Base-by-base conservation (phyloP, 2,797 vertebrate genomes). In the Nannoperca obscura region DNA sequence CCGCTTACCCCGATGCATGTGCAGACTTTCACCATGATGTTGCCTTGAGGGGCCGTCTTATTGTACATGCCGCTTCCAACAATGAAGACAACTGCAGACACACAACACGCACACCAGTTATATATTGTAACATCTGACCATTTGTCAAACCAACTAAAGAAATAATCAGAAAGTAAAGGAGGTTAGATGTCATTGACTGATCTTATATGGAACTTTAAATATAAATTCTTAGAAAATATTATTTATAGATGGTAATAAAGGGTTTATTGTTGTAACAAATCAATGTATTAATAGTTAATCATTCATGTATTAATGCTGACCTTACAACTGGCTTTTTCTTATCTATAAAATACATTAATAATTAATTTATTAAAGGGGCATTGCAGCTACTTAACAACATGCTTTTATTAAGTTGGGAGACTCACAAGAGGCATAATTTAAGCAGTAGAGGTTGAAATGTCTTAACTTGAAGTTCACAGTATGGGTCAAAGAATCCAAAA, bases 21-120 rank as follows among this genome's bases (percentile, higher is more conserved):
- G 92, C 67, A 91, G 71, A 99, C 95, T 86, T 95, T 83, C 71
- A 96, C 78, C 81, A 99, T 93, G 84, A 98, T 70, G 89, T 99
- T 99, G 13, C 98, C 98, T 82, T 98, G 91, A 1, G 98, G 98
- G 53, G 94, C 76, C 1, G 87, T 86, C 89, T 97, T 99, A 74
- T 77, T 94, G 93, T 99, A 99, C 97, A 98, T 96, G 0, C 64
- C 0, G 24, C 95, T 97, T 78, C 98, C 98, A 20, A 69, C 0
- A 17, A 99, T 5, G 59, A 99, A 99, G 32, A 99, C 96, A 63
- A 97, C 98, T 99, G 87, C 30, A 91, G n/a, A 47, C 71, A 27
- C 32, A 71, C 84, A 75, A 76, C 22, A 75, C 47, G 76, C 7
- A 59, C 19, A 68, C 38, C 15, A 65, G 3, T 66, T 30, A 22